Evolutionary conservation across 2,113 vertebrate genomes (phyloP).

Genomic region (Pipa parva): DNA sequence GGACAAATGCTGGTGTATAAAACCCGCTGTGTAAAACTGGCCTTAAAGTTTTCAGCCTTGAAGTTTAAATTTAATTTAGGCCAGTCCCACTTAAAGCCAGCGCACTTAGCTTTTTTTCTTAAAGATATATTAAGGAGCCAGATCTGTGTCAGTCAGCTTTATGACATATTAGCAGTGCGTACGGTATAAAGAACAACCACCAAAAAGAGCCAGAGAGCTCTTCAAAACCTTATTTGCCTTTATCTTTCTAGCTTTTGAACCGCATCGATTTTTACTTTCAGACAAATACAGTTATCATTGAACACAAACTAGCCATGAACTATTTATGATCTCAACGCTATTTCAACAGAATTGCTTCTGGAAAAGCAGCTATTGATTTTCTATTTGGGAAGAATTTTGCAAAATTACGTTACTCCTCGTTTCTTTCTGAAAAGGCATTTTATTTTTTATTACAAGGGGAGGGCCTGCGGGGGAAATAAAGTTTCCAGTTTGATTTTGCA

Average conservation of each 20-base stretch:
- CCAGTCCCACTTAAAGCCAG: no score
- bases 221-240: constrained; percentile 20
- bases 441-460: constrained; percentile 28
- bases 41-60: no score
- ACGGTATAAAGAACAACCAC: constrained; percentile 21
- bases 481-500: constrained; percentile 37
- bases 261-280: constrained; percentile 40
- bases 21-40: no score
- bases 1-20: no score
- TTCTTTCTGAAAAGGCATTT: constrained; percentile 32
- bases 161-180: constrained; percentile 8
- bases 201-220: no score
- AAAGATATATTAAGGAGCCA: not conserved
- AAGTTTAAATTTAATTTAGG: no score
- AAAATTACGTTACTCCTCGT: constrained; percentile 39
- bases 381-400: constrained; percentile 44
- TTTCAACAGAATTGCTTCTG: constrained; percentile 36
- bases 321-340: constrained; percentile 38
- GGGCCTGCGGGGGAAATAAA: constrained; percentile 27
- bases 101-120: not conserved
- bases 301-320: constrained; percentile 43
- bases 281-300: constrained; percentile 43
- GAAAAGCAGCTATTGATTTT: constrained; percentile 39
- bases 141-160: not conserved
- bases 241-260: constrained; percentile 28